phyloP scores from a whole-genome alignment of 2,888 invertebrate genomes.

The Orthosia incerta region DNA sequence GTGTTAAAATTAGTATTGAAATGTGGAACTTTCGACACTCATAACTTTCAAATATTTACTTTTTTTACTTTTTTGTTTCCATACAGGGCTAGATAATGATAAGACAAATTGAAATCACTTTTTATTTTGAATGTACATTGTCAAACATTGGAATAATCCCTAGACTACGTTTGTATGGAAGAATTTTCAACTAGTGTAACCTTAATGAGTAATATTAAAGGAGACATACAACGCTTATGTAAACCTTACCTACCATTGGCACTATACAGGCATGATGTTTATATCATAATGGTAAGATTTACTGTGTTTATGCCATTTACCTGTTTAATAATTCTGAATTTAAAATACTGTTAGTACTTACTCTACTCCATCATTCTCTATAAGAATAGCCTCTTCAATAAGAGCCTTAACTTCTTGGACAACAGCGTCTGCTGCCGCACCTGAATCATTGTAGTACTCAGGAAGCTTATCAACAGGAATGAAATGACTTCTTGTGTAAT shows the following conservation, averaged over 20 bases:
- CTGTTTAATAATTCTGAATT: background rate
- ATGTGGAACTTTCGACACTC: no score
- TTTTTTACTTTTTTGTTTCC: no score
- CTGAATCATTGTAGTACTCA: constrained; percentile 88
- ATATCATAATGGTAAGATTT: constrained; percentile 1
- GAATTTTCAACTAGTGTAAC: no score
- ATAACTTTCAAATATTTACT: no score
- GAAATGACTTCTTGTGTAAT: constrained; percentile 95
- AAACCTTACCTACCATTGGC: background rate
- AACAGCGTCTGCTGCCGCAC: constrained; percentile 85
- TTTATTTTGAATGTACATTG: no score
- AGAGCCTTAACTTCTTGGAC: constrained; percentile 90
- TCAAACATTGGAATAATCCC: no score
- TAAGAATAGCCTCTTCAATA: constrained; percentile 92
- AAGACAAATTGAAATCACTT: no score
- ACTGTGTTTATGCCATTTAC: background rate
- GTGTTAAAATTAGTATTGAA: no score
- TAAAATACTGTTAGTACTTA: constrained; percentile 78
- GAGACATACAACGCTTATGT: background rate
- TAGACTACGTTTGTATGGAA: no score
- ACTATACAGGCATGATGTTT: background rate
- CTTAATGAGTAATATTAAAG: background rate
- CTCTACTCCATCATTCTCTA: constrained; percentile 91
- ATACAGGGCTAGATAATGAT: no score
- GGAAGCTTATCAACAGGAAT: constrained; percentile 92